phyloP scores from a whole-genome alignment of 2,888 invertebrate species.

The Apamea sordens region DNA sequence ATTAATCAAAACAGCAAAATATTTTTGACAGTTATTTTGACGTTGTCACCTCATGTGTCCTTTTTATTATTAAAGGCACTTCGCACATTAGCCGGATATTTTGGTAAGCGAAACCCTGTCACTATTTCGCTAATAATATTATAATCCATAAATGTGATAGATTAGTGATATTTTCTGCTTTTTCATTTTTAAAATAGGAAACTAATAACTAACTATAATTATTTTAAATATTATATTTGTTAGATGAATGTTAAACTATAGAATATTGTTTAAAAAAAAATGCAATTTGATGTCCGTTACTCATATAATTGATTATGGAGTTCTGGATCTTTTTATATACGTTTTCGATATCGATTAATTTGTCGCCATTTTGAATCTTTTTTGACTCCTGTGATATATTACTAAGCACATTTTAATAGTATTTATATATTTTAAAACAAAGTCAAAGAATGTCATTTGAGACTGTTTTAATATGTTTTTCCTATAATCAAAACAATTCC shows the following conservation, averaged over 20 bases:
- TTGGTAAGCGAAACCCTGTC: conserved; percentile 32
- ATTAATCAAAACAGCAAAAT: neutral
- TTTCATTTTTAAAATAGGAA: conserved; percentile 49
- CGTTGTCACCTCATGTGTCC: neutral
- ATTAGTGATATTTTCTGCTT: conserved; percentile 69
- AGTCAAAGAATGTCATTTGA: neutral
- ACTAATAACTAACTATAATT: conserved; percentile 16
- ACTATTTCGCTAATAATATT: conserved; percentile 35
- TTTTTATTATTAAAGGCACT: conserved; percentile 2
- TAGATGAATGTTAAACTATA: conserved; percentile 12
- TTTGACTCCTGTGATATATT: neutral
- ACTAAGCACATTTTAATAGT: neutral
- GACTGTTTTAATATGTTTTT: neutral
- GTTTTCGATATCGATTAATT: neutral
- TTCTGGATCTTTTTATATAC: conserved; percentile 11
- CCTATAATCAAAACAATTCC: too few relatives aligned
- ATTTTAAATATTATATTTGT: conserved; percentile 40
- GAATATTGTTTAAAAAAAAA: neutral
- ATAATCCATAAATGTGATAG: conserved; percentile 66
- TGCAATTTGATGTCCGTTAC: conserved; percentile 6
- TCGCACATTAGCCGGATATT: conserved; percentile 33
- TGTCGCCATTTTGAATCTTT: neutral
- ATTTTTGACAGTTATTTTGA: neutral
- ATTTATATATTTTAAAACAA: neutral
- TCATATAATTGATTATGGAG: neutral